These are phyloP conservation scores for Meganola albula DNA, from an alignment of 2,888 invertebrate genomes.

Conservation along the genomic window DNA sequence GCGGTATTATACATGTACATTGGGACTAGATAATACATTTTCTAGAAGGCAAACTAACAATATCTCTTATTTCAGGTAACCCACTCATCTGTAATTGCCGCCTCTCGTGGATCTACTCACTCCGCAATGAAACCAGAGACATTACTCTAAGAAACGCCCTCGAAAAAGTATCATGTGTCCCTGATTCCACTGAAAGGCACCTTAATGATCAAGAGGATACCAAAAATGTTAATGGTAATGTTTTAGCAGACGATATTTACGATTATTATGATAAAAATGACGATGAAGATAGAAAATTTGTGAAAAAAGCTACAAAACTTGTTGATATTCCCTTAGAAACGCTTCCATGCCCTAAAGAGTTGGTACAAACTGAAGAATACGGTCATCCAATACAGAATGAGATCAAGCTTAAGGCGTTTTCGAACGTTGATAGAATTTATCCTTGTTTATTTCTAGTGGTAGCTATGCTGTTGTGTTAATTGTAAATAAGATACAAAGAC, in stretches of 20 bases:
- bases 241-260: constrained; percentile 55
- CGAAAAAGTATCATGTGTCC: constrained; percentile 84
- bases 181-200: constrained; percentile 63
- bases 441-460: constrained; percentile 42
- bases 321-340: constrained; percentile 59
- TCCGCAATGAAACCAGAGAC: constrained; percentile 86
- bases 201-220: constrained; percentile 45
- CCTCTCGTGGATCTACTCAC: constrained; percentile 86
- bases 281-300: constrained; percentile 45
- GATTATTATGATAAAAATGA: constrained; percentile 65
- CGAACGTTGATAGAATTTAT: constrained; percentile 40
- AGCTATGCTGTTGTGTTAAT: constrained; percentile 41
- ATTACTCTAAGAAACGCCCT: constrained; percentile 80
- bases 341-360: constrained; percentile 69
- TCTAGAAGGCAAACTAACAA: constrained; percentile 27
- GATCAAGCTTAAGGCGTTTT: constrained; percentile 65
- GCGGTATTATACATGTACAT: too few species aligned
- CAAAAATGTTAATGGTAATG: constrained; percentile 41
- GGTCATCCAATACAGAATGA: constrained; percentile 70
- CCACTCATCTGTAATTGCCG: constrained; percentile 90
- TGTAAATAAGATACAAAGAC: constrained; percentile 40
- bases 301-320: constrained; percentile 53
- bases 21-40: too few species aligned
- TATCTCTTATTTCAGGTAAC: constrained; percentile 81
- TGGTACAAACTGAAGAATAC: constrained; percentile 64